Base-by-base conservation (phyloP, 1,140 invertebrate species). In the Sesamia nonagrioides region DNA sequence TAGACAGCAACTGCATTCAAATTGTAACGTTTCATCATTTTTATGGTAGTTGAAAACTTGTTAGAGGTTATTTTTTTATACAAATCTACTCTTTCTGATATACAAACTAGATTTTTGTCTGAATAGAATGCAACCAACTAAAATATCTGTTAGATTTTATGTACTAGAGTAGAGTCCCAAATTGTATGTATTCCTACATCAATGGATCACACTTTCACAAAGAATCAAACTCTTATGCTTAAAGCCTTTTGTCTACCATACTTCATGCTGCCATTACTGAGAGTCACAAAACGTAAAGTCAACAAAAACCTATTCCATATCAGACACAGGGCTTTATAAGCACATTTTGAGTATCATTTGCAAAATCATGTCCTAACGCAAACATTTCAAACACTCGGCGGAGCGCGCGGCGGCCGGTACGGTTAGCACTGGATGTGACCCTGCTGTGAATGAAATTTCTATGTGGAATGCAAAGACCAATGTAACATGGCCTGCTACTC, bases 391-490 rank as follows among this genome's bases (percentile, higher is more conserved):
- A 37, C 69, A 82, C 80, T 60, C 69, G 89, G 92, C 92, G 92
- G 92, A 94, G 92, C 86, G 92, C 92, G 92, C 91, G 89, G 90
- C 79, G 84, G 81, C 83, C 81, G 82, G 85, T 84, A 85, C 82
- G 79, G 77, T 71, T 81, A 82, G 86, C 84, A 89, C 80, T 94
- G 88, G 86, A 91, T 92, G 91, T 92, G 80, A 80, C 86, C 87
- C 83, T 78, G 88, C 89, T 91, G 85, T 90, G 92, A 91, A 90
- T 92, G 88, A 88, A 76, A 82, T 80, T 82, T 89, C 84, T 86
- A 87, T 93, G 89, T 94, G 93, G 93, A 94, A 94, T 94, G 93
- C 90, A 90, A 86, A 79, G 61, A 81, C 83, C 84, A 77, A 81
- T 74, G 78, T 83, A 85, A 87, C 45, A 35, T 84, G 83, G 88